Evolutionary conservation across 2,113 vertebrate genomes (phyloP).

Genomic region (Ciconia boyciana): DNA sequence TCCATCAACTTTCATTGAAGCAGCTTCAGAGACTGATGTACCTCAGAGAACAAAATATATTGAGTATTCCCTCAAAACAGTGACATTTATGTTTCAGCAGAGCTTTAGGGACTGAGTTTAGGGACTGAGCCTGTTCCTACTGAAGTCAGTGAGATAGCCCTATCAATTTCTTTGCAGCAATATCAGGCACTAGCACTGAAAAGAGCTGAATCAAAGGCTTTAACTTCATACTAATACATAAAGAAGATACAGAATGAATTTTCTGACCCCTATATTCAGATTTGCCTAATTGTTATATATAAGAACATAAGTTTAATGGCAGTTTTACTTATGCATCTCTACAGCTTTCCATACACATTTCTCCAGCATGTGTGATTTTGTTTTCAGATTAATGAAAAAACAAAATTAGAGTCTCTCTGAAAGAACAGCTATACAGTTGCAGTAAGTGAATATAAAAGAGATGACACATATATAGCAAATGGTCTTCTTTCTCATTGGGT

Average conservation of each 20-base stretch:
- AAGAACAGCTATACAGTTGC: background rate
- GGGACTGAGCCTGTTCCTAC: background rate
- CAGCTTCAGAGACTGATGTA: background rate
- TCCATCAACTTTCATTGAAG: background rate
- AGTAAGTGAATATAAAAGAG: background rate
- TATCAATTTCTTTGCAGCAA: background rate
- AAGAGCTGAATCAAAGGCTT: background rate
- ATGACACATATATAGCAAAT: background rate
- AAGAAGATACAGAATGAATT: background rate
- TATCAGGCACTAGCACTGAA: background rate
- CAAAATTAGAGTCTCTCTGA: background rate
- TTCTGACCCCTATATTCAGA: background rate
- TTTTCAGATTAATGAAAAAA: background rate
- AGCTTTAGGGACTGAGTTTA: background rate
- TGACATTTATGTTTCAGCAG: background rate
- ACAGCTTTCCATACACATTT: background rate
- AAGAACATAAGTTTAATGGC: background rate
- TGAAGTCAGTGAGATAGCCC: background rate
- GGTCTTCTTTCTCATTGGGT: background rate
- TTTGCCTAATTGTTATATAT: background rate
- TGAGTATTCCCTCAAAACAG: slow-evolving; percentile 11
- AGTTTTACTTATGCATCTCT: background rate
- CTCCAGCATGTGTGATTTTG: background rate
- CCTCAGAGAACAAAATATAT: slow-evolving; percentile 12
- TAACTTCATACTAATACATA: background rate